Evolutionary conservation across 2,888 invertebrate genomes (phyloP), one percentile per base, ranked within the genome.

Genomic region (Xiphydria camelus): DNA sequence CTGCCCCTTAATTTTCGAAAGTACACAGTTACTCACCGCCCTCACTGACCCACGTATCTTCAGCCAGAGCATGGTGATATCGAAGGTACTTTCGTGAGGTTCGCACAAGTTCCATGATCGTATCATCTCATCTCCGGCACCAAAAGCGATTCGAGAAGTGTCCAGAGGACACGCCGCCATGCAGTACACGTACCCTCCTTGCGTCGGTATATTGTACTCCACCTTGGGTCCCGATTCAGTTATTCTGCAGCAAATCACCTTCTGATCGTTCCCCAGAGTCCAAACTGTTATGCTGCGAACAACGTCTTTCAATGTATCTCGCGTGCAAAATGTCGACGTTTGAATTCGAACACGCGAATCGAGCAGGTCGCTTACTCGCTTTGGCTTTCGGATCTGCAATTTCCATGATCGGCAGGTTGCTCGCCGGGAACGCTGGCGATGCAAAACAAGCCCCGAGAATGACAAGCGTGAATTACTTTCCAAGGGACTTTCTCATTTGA

Each of bases 31-130:
- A n/a, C n/a, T n/a, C n/a, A n/a, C n/a, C n/a, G n/a, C n/a, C n/a
- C n/a, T n/a, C 23, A 94, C 85, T 77, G 88, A 88, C 4, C 86
- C 84, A 62, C 84, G 84, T 4, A 88, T 83, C 51, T 86, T 84
- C 53, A 86, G 62, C 83, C 86, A 85, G 46, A 84, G 66, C 17
- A 70, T 66, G 0, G 78, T 76, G 23, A 83, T 75, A 41, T 80
- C 77, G 31, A 80, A 68, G 25, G 62, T 62, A 10, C 70, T 76
- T 12, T 55, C 37, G 45, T 73, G 68, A 7, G 66, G 77, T 39
- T 80, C 79, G 51, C 84, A 84, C 18, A 86, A 77, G 55, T 90
- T 84, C 82, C 89, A 88, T 3, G 94, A 74, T 23, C 89, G 82
- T 9, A 92, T 79, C 38, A 82, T 79, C 1, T 84, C 85, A 68